A percentile compares a stretch with the other conserved stretches of the same genome.
These are phyloP conservation scores for Myodes glareolus DNA, from an alignment of 2,113 vertebrate species.

Conservation along the genomic window DNA sequence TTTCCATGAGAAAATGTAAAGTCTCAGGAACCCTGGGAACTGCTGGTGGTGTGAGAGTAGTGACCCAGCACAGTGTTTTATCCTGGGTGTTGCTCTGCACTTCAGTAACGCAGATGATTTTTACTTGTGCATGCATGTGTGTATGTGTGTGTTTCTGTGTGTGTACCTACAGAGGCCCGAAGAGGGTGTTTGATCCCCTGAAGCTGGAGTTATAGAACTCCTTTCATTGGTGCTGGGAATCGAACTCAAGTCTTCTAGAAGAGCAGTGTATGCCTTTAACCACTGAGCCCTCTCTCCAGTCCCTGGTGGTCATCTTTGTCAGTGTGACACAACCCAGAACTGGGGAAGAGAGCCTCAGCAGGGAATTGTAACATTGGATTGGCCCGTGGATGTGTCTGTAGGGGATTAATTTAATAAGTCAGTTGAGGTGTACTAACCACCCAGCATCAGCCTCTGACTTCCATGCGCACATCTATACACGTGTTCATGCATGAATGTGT, in stretches of 20 bases:
- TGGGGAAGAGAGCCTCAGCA: not conserved
- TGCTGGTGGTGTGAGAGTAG: not conserved
- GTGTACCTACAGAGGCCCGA: not conserved
- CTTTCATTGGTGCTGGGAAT: not conserved
- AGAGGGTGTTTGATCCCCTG: not conserved
- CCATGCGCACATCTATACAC: not conserved
- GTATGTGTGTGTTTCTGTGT: not conserved
- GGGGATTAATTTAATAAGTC: not conserved
- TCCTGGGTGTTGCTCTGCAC: not conserved
- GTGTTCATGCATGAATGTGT: no score
- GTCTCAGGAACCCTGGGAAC: not conserved
- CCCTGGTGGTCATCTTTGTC: not conserved
- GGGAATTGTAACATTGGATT: not conserved
- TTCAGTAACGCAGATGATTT: not conserved
- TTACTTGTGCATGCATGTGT: not conserved
- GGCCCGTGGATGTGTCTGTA: not conserved
- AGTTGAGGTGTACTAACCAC: not conserved
- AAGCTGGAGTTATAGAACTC: not conserved
- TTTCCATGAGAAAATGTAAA: not conserved
- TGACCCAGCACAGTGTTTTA: not conserved
- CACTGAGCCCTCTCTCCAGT: not conserved
- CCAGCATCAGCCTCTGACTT: not conserved
- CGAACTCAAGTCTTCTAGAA: not conserved
- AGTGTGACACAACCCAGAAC: not conserved
- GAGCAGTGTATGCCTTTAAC: not conserved